Conservation (phyloP, 2,113 vertebrate species). For the Canis aureus region DNA sequence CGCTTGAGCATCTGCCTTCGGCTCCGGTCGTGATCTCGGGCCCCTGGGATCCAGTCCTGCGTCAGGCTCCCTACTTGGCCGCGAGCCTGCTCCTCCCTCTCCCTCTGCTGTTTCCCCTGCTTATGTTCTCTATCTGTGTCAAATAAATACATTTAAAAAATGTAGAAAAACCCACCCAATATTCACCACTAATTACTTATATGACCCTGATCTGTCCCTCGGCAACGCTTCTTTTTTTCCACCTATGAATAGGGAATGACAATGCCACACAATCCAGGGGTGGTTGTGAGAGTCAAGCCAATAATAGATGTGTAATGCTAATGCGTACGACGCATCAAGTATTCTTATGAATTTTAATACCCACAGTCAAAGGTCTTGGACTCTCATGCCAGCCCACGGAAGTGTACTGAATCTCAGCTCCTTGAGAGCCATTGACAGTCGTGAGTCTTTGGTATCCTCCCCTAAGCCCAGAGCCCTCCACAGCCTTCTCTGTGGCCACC, state of each 20-base stretch:
- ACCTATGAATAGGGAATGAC: neutral
- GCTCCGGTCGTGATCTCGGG: no score
- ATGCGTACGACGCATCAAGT: neutral
- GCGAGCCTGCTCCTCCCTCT: no score
- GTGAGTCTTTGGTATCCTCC: neutral
- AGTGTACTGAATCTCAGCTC: neutral
- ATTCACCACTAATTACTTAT: neutral
- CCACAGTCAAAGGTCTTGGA: neutral
- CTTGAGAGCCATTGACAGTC: neutral
- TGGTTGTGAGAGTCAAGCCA: neutral
- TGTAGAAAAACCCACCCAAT: no score
- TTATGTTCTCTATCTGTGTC: no score
- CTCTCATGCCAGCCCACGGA: neutral
- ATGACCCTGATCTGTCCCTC: neutral
- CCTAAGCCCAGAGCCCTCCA: neutral
- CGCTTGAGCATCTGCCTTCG: no score
- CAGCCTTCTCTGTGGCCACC: neutral
- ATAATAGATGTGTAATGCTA: neutral
- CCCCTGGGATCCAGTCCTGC: no score
- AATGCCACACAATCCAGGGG: neutral
- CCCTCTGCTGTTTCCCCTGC: no score
- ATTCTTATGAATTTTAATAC: constrained; percentile 7
- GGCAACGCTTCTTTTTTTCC: neutral
- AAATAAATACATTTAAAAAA: no score
- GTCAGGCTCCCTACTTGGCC: no score